Conservation (phyloP, 2,797 vertebrate species). For the Anomalospiza imberbis region DNA sequence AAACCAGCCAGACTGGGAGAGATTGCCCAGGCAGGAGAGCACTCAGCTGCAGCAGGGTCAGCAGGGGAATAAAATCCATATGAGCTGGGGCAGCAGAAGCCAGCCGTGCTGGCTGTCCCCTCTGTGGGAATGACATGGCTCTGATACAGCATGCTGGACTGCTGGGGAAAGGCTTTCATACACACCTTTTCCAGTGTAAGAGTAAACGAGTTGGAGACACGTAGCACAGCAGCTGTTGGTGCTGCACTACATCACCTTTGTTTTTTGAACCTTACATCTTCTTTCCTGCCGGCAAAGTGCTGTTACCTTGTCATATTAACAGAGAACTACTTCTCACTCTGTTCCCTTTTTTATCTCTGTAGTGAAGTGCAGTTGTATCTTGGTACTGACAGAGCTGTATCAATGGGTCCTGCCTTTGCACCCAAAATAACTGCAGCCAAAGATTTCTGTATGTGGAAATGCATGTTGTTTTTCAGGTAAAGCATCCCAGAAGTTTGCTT, state of each 20-base stretch:
- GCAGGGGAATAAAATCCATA: neutral
- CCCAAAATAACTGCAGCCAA: neutral
- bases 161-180: neutral
- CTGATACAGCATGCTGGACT: neutral
- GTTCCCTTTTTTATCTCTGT: neutral
- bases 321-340: neutral
- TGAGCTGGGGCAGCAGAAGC: neutral
- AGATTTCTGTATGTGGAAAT: neutral
- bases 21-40: neutral
- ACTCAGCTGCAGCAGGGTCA: neutral
- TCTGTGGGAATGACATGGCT: neutral
- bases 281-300: neutral
- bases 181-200: rapidly evolving
- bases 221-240: neutral
- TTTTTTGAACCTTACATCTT: neutral
- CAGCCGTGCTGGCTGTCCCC: neutral
- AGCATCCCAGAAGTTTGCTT: neutral
- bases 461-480: neutral
- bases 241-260: neutral
- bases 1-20: neutral
- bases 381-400: neutral
- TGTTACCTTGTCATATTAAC: neutral
- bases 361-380: neutral
- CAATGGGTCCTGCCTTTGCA: neutral
- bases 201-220: neutral